Percentiles rank a stretch among this genome's conserved stretches.
Evolutionary conservation across 30 jellyfish, hydroid and myxozoan genomes (phyloP).

Genomic region (Cassiopea andromeda): DNA sequence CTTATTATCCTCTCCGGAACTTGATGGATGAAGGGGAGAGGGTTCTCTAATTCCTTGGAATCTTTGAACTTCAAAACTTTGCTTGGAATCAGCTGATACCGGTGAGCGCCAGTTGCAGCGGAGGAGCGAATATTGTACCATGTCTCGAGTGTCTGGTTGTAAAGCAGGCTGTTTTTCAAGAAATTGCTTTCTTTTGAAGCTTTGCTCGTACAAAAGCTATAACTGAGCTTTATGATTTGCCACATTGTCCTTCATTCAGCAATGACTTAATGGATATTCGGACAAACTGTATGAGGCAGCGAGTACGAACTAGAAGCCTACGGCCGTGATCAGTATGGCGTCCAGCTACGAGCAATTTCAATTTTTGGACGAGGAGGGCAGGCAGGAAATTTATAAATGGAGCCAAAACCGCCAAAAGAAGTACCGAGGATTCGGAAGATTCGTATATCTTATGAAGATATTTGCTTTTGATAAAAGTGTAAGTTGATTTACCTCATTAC

Average conservation of each 20-base stretch:
- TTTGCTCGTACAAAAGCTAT: not conserved
- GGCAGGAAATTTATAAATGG: slow-evolving; percentile 94
- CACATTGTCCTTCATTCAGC: not conserved
- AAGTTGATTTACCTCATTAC: slow-evolving; percentile 15
- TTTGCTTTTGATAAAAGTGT: slow-evolving; percentile 90
- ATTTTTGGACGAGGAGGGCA: slow-evolving; percentile 97
- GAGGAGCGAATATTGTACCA: too few species aligned
- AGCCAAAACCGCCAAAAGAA: slow-evolving; percentile 86
- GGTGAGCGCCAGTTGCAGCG: too few species aligned
- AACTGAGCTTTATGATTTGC: not conserved
- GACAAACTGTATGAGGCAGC: not conserved
- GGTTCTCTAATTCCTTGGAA: too few species aligned
- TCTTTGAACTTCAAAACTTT: too few species aligned
- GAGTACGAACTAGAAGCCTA: not conserved
- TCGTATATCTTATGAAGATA: slow-evolving; percentile 68
- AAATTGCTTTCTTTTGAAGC: too few species aligned
- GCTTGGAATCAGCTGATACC: too few species aligned
- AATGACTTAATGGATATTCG: not conserved
- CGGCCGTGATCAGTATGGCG: slow-evolving; percentile 29
- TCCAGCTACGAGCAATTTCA: slow-evolving; percentile 74
- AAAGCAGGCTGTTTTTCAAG: too few species aligned
- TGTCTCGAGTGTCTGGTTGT: too few species aligned
- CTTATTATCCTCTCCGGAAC: too few species aligned
- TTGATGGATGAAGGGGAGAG: too few species aligned
- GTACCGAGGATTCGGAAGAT: slow-evolving; percentile 85